Evolutionary conservation across 2,888 invertebrate genomes (phyloP), one percentile per base, ranked within the genome.

Genomic region (Rotaria magnacalcarata): DNA sequence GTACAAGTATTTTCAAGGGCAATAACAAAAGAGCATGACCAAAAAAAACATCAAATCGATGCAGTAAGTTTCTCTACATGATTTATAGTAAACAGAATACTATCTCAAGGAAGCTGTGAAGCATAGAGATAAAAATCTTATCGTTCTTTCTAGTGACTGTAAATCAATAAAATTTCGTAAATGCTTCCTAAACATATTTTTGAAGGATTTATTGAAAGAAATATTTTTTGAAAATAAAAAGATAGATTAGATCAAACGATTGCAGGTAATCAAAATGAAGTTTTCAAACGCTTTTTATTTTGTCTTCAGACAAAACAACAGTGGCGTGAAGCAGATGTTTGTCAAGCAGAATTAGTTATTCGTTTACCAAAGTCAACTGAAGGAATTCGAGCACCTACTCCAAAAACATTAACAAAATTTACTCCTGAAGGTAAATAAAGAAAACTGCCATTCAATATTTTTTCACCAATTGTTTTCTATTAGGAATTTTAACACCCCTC

Each of bases 261-360:
- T 34, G 34, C 34, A 34, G 34, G 34, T 34, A 34, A 34, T 34
- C 34, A 34, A 34, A 34, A 34, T 34, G 34, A 34, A 34, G 34
- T 34, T 34, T 34, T 34, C 34, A 34, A 34, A 34, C 34, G 1
- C 2, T 34, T 34, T 34, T 34, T 34, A 34, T 34, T 21, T 54
- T 67, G 3, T 34, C 24, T 34, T 34, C n/a, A 80, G 80, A 5
- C 14, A 3, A 80, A 80, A 80, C 80, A 80, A 80, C 47, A 80
- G 47, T 80, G 47, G 80, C 47, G 47, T 80, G 80, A 80, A 24
- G 16, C 34, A 19, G 80, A 80, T 80, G 80, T 80, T 47, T 80
- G 43, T 11, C 5, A 47, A n/a, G 80, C 47, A 41, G 80, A 80
- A 80, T 47, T 80, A n/a, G 24, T 47, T 3, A n/a, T 80, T 47